Evolutionary conservation across 2,888 invertebrate genomes (phyloP).

Genomic region (Muscina levida): DNA sequence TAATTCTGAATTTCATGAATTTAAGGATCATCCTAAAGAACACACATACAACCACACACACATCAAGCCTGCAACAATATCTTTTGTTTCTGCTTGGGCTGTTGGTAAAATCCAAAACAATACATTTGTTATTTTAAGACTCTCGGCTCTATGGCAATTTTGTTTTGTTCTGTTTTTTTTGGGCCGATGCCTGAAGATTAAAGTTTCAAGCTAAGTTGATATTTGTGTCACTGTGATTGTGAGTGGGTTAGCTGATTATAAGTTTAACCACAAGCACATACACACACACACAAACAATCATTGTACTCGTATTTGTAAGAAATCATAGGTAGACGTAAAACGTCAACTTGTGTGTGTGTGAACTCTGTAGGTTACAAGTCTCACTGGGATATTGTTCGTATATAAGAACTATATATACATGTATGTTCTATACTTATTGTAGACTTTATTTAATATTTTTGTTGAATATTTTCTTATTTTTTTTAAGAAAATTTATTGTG

Average conservation of each 20-base stretch:
- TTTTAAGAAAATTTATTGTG: no score
- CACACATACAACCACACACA: background rate
- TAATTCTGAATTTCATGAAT: no score
- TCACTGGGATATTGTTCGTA: background rate
- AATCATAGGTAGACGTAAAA: background rate
- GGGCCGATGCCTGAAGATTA: background rate
- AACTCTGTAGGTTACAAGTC: background rate
- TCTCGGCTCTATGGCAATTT: no score
- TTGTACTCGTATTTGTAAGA: no score
- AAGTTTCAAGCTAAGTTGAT: background rate
- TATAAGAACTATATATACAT: background rate
- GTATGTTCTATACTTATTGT: background rate
- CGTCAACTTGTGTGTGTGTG: background rate
- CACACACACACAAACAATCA: background rate
- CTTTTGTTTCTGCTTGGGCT: background rate
- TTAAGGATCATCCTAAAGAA: no score
- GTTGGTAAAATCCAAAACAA: conserved; percentile 5
- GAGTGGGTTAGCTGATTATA: background rate
- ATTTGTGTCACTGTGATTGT: background rate
- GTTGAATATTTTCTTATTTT: background rate
- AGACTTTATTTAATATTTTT: background rate
- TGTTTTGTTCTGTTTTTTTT: background rate
- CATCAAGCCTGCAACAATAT: background rate
- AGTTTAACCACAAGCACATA: background rate
- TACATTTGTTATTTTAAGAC: conserved; percentile 2